Evolutionary conservation across 2,888 invertebrate species (phyloP), one percentile per base, ranked within the genome.

Genomic region (Hyposoter dolosus): DNA sequence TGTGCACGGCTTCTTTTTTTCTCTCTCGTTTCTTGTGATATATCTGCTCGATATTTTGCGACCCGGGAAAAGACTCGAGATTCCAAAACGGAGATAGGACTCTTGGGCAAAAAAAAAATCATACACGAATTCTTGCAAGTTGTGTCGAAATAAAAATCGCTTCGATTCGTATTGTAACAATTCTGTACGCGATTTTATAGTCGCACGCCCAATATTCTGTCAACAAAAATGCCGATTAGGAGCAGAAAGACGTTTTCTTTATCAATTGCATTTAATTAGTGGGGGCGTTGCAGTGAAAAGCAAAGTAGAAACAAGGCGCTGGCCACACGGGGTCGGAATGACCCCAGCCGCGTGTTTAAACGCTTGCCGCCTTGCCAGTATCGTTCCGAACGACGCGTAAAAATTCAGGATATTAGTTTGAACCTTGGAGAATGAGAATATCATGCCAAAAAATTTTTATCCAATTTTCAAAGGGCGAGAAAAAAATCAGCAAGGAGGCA

Each of bases 41-140:
- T 63, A 79, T 80, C 28, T 80, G 63, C 82, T 65, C 53, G 77
- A 69, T 81, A 40, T 68, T 83, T 77, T 35, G n/a, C 78, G 53
- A 47, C 35, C 66, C 17, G 9, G 28, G 17, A 7, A 45, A 17
- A 71, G 32, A 35, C 35, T 63, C 63, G 23, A n/a, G 63, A 63
- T 68, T 15, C 19, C 19, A 35, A 77, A 66, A 77, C 5, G 23
- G 1, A 19, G 50, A 66, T 77, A 32, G 9, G 68, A 47, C 12
- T 56, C 23, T 7, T 28, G n/a, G 47, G 15, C 0, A 28, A 35
- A 74, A 9, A 74, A 9, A 78, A 9, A 45, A 47, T 60, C 12
- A 47, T 45, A 17, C 78, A 45, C 66, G 45, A 79, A 66, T 60
- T 75, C 78, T 23, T 45, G 32, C 35, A 45, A 77, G 53, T 65